Conservation (phyloP, 2,888 invertebrate genomes). For the Tigriopus californicus region DNA sequence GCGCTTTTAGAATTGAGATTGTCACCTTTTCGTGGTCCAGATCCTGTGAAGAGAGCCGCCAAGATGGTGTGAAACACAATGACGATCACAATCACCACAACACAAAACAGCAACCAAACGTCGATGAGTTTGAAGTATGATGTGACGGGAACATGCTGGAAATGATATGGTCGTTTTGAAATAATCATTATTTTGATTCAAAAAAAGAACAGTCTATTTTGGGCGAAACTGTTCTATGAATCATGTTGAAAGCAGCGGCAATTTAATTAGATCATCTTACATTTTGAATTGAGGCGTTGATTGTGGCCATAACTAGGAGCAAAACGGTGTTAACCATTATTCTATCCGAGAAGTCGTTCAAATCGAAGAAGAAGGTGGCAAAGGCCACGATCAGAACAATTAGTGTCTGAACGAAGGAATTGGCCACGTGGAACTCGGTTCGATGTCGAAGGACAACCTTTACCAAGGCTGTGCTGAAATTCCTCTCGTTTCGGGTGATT, state of each 20-base stretch:
- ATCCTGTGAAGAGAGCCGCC: not conserved
- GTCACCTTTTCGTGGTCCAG: not conserved
- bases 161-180: too few species aligned
- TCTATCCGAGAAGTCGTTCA: not conserved
- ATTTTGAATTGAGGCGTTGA: not conserved
- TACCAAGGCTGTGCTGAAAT: not conserved
- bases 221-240: not conserved
- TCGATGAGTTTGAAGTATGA: slow-evolving; percentile 2
- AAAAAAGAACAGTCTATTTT: not conserved
- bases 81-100: not conserved
- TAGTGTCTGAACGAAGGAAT: not conserved
- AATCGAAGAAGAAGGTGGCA: slow-evolving; percentile 1
- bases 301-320: not conserved
- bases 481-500: not conserved
- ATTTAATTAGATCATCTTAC: too few species aligned
- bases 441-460: not conserved
- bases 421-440: not conserved
- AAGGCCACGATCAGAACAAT: not conserved
- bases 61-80: not conserved
- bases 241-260: too few species aligned
- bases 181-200: not conserved
- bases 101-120: not conserved
- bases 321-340: not conserved
- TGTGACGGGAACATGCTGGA: not conserved
- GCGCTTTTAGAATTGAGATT: not conserved